A percentile compares a stretch with the other conserved stretches of the same genome.
Evolutionary conservation across 2,113 vertebrate species (phyloP).

Genomic region (Gavialis gangeticus): DNA sequence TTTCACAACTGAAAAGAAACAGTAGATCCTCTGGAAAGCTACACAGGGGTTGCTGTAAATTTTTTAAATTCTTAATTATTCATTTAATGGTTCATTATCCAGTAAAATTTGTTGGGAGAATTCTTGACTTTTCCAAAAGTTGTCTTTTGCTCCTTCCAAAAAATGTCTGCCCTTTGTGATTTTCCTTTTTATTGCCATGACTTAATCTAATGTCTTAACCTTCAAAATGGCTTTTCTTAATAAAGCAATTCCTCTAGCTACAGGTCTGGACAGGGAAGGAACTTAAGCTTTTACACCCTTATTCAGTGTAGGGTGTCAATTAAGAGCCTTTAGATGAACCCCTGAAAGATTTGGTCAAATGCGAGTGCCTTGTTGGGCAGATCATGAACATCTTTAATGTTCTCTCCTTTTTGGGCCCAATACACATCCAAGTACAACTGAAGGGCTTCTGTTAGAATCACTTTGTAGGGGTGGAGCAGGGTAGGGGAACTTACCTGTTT

Average conservation of each 20-base stretch:
- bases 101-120: neutral
- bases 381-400: neutral
- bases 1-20: neutral
- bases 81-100: neutral
- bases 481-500: neutral
- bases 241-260: neutral
- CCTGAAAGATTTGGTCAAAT: neutral
- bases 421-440: neutral
- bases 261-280: neutral
- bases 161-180: neutral
- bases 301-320: neutral
- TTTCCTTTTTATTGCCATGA: neutral
- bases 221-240: neutral
- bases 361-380: neutral
- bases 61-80: neutral
- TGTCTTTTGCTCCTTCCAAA: neutral
- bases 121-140: neutral
- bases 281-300: neutral
- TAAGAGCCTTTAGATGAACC: neutral
- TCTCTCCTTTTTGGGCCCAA: neutral
- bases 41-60: neutral
- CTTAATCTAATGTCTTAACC: neutral
- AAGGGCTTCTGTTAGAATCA: neutral
- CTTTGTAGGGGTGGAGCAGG: no score
- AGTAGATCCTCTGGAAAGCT: neutral